Base-by-base conservation (phyloP, 2,797 vertebrate genomes). In the Cottoperca gobio region DNA sequence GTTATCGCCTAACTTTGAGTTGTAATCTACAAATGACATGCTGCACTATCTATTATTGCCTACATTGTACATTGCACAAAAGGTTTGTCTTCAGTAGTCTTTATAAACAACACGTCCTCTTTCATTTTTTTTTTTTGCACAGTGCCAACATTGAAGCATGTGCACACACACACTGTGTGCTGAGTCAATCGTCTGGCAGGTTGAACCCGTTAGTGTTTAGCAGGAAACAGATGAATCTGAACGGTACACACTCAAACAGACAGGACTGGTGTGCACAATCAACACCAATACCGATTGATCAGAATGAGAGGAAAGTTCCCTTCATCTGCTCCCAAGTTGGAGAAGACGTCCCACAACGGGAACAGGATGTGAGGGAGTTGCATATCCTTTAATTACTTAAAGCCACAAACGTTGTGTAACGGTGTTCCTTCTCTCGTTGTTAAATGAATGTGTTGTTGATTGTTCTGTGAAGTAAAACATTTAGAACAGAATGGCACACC, bases 141-240 rank as follows among this genome's bases (percentile, higher is more conserved):
- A n/a, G 48, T 71, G 48, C 23, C 23, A 76, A 66, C 35, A 61
- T 39, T n/a, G n/a, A 57, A 68, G 5, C 1, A 5, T 50, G 33
- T 16, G 6, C 21, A 46, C 46, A 39, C 26, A 66, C 37, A 39
- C 49, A 49, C n/a, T 39, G 46, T 58, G 24, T 72, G 73, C 65
- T 76, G 80, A 88, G 76, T 84, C 86, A 88, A 67, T 63, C 2
- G 84, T 85, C 69, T 67, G 90, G 86, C 93, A 87, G 87, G 93
- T 93, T 86, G 79, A 89, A 94, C 93, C 86, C 75, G 92, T 94
- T 90, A 73, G 75, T 86, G 74, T 94, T 92, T 93, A 88, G 81
- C 49, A 81, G 88, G 88, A 92, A 93, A 92, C 79, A 90, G 82
- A 81, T 54, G 37, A 62, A 75, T 39, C 17, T 70, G 60, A 28